These are phyloP conservation scores for Poeciliopsis infans DNA, from an alignment of 2,797 vertebrate genomes.

Conservation along the genomic window DNA sequence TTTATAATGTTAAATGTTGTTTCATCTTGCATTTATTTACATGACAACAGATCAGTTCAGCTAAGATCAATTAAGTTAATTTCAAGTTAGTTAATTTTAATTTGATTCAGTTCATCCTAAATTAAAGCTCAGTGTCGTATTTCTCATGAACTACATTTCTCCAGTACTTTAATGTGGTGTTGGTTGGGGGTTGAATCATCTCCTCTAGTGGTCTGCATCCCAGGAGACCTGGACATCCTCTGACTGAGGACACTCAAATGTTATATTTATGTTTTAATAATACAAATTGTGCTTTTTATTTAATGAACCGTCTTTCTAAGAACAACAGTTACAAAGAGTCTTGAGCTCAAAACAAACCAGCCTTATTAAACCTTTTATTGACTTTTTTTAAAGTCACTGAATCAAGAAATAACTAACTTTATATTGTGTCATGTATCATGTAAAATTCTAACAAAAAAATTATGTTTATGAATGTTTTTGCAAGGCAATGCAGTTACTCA, in stretches of 20 bases:
- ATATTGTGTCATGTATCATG: too few species aligned
- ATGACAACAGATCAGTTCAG: neutral
- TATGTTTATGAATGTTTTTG: neutral
- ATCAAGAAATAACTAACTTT: neutral
- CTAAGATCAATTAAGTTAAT: neutral
- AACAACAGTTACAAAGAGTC: neutral
- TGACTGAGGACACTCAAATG: neutral
- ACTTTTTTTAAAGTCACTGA: neutral
- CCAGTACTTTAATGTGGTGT: neutral
- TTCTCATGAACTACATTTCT: too few species aligned
- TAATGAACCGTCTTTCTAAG: neutral
- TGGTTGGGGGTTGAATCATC: neutral
- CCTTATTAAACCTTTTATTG: neutral
- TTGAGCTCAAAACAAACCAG: neutral
- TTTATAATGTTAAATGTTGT: neutral
- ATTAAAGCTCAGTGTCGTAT: too few species aligned
- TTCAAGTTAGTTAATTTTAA: neutral
- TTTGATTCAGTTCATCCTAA: neutral
- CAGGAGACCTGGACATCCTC: neutral
- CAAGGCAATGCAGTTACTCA: too few species aligned
- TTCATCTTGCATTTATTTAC: neutral
- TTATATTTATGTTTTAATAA: neutral
- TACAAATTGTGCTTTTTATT: neutral
- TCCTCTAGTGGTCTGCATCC: neutral
- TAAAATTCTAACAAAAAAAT: neutral